phyloP scores from a whole-genome alignment of 2,113 vertebrate species.

The Colaptes auratus region DNA sequence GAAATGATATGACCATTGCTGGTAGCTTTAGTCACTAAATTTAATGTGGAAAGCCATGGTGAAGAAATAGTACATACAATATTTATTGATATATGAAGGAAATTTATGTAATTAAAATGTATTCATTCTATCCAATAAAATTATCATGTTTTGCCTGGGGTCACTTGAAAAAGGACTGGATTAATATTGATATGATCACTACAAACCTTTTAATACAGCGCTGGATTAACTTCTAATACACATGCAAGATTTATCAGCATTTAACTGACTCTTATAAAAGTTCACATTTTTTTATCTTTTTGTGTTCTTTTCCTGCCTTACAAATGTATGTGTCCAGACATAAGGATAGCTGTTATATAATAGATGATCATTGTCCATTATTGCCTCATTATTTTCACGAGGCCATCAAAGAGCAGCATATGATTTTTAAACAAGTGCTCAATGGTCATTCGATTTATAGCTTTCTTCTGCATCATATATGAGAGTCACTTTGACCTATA shows the following conservation, averaged over 20 bases:
- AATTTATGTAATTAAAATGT: neutral
- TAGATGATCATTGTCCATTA: neutral
- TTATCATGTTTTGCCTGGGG: neutral
- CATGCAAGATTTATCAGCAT: neutral
- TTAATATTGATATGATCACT: neutral
- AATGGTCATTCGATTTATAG: neutral
- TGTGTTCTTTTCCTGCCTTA: neutral
- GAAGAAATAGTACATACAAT: neutral
- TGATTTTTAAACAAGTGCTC: neutral
- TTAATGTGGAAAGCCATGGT: neutral
- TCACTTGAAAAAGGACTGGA: neutral
- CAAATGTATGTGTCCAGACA: neutral
- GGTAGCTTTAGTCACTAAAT: neutral
- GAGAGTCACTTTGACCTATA: neutral
- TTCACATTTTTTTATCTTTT: neutral
- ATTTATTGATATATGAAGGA: neutral
- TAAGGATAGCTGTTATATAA: neutral
- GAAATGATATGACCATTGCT: neutral
- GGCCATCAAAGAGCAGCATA: neutral
- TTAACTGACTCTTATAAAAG: neutral
- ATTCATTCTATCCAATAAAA: neutral
- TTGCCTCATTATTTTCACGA: neutral
- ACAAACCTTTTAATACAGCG: neutral
- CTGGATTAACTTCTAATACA: neutral
- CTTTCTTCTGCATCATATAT: neutral